phyloP scores from a whole-genome alignment of 2,888 invertebrate species.

The Prosapia bicincta region DNA sequence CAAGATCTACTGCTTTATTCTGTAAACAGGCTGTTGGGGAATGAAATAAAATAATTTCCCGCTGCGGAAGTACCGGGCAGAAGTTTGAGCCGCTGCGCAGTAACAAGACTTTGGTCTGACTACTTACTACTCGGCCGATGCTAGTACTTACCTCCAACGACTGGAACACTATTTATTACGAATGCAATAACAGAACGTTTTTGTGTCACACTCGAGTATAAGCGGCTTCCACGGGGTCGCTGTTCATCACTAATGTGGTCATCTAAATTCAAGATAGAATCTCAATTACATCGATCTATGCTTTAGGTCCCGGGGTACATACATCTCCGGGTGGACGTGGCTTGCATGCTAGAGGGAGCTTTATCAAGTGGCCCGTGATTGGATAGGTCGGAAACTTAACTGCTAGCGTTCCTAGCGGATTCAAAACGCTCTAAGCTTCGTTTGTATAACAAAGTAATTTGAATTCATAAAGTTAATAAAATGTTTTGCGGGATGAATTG shows the following conservation, averaged over 20 bases:
- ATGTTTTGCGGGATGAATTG: too few species aligned
- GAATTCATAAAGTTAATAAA: too few species aligned
- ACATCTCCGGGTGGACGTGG: background rate
- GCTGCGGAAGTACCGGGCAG: too few species aligned
- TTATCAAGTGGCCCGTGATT: background rate
- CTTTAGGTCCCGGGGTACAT: background rate
- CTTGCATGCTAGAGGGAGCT: background rate
- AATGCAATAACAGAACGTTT: background rate
- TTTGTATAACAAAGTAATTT: too few species aligned
- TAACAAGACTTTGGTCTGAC: too few species aligned
- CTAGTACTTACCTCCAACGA: background rate
- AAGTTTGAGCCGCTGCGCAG: too few species aligned
- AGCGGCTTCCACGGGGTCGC: background rate
- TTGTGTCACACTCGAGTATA: constrained; percentile 4
- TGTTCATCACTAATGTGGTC: constrained; percentile 9
- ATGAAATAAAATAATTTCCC: too few species aligned
- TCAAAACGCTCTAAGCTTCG: too few species aligned
- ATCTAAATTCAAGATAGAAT: constrained; percentile 26
- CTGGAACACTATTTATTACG: background rate
- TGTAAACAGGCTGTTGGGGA: background rate
- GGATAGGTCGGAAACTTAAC: background rate
- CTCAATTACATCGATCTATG: constrained; percentile 12
- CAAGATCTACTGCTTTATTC: too few species aligned
- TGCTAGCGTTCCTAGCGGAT: too few species aligned
- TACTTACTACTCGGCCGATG: too few species aligned